phyloP scores from a whole-genome alignment of 2,797 vertebrate species.

The Pipistrellus pipistrellus region DNA sequence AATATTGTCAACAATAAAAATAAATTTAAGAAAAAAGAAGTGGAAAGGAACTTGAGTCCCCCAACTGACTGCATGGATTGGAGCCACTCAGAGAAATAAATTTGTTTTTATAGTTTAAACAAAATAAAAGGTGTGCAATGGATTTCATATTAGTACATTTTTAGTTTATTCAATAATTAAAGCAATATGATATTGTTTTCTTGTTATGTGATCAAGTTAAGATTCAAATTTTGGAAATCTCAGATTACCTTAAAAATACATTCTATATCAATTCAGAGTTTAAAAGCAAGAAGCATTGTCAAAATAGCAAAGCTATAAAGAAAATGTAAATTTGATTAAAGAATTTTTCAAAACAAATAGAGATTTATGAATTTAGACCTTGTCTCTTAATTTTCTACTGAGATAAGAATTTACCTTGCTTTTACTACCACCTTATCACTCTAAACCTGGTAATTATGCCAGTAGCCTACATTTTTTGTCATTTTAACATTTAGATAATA shows the following conservation, averaged over 20 bases:
- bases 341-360: neutral
- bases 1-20: no score
- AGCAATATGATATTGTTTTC: neutral
- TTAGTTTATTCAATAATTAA: neutral
- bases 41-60: no score
- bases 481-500: neutral
- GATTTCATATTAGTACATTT: neutral
- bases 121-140: neutral
- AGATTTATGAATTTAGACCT: neutral
- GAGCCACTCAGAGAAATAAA: no score
- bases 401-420: neutral
- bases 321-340: neutral
- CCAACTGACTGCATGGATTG: no score
- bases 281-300: constrained; percentile 3
- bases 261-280: neutral
- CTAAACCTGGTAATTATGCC: neutral
- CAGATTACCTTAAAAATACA: neutral
- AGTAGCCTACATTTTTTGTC: neutral
- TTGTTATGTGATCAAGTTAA: constrained; percentile 1
- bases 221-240: neutral
- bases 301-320: neutral
- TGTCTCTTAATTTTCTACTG: neutral
- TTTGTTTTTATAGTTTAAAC: no score
- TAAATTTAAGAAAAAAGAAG: no score
- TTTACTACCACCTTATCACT: neutral